phyloP scores from a whole-genome alignment of 2,888 invertebrate genomes.

The Heliconius sara region DNA sequence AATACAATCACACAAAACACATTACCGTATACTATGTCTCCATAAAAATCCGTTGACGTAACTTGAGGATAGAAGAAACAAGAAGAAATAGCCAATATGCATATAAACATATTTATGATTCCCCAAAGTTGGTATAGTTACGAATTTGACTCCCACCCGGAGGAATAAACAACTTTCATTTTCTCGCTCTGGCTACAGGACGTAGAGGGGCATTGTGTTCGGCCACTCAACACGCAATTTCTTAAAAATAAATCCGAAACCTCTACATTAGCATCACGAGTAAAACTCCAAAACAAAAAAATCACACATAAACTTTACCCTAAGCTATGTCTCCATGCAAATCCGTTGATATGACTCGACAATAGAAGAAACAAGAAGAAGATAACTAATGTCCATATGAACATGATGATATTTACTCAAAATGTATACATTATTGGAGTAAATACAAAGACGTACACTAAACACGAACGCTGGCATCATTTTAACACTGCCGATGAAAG shows the following conservation, averaged over 20 bases:
- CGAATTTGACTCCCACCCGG: no score
- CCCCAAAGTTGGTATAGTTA: neutral
- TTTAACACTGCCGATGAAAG: conserved; percentile 43
- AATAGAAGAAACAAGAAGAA: conserved; percentile 43
- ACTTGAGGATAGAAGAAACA: conserved; percentile 37
- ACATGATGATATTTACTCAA: conserved; percentile 33
- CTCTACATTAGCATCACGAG: conserved; percentile 6
- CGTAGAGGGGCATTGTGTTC: no score
- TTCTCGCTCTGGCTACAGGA: no score
- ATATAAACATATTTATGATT: conserved; percentile 36
- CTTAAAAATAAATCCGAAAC: no score
- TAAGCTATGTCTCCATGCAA: conserved; percentile 47
- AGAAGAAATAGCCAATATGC: conserved; percentile 38
- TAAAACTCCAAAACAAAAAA: conserved; percentile 3
- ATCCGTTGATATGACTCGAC: conserved; percentile 42
- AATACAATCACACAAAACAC: neutral
- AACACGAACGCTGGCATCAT: conserved; percentile 42
- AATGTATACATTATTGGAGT: conserved; percentile 24
- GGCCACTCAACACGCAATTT: no score
- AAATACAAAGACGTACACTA: conserved; percentile 3
- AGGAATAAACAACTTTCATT: no score
- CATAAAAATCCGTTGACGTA: conserved; percentile 44
- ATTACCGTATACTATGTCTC: conserved; percentile 43
- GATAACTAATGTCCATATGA: conserved; percentile 41
- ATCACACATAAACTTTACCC: conserved; percentile 31